phyloP scores from a whole-genome alignment of 2,113 vertebrate species.

The Enhydra lutris region DNA sequence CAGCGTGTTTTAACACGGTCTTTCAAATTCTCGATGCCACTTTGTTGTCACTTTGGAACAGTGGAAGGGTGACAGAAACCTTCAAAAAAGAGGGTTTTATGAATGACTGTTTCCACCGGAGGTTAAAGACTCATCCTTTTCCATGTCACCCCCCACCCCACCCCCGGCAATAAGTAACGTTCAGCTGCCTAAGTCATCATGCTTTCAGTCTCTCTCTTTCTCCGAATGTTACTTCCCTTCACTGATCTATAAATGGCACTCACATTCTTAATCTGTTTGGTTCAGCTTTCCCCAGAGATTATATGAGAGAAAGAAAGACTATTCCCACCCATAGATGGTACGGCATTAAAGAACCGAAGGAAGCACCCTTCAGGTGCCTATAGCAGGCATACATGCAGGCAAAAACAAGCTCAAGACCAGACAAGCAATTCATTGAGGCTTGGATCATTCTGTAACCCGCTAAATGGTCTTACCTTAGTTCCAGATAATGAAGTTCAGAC shows the following conservation, averaged over 20 bases:
- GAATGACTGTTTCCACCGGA: slow-evolving; percentile 61
- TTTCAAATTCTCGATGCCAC: not conserved
- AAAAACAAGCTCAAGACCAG: not conserved
- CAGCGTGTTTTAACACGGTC: no score
- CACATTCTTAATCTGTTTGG: not conserved
- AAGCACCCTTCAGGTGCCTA: not conserved
- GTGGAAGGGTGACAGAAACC: not conserved
- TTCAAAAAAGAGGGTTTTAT: not conserved
- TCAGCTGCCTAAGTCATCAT: not conserved
- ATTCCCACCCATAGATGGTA: not conserved
- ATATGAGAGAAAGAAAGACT: not conserved
- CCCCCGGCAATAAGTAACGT: not conserved
- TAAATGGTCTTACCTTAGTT: slow-evolving; percentile 42
- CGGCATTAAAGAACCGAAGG: not conserved
- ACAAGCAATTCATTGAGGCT: not conserved
- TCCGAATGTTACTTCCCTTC: slow-evolving; percentile 23
- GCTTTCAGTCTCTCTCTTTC: not conserved
- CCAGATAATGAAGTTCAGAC: not conserved
- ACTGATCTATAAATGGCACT: slow-evolving; percentile 47
- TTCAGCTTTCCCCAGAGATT: not conserved
- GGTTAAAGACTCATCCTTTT: slow-evolving; percentile 54
- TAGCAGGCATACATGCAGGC: not conserved
- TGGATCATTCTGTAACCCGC: not conserved
- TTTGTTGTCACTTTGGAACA: not conserved
- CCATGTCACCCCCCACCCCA: not conserved